Evolutionary conservation across 1,140 invertebrate species (phyloP).

Genomic region (Epicauta chinensis): DNA sequence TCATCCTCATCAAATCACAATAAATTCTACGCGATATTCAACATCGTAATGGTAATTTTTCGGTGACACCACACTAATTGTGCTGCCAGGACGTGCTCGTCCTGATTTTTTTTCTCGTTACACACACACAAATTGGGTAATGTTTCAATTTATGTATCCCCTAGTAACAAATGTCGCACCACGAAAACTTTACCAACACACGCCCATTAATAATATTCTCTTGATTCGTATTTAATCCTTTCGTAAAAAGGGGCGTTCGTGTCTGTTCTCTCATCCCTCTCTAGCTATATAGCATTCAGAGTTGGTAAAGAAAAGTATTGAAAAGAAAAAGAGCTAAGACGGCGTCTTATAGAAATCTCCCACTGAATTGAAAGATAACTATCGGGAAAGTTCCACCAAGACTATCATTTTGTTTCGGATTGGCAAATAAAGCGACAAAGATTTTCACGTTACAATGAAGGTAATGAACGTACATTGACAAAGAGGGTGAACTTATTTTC

Average conservation of each 20-base stretch:
- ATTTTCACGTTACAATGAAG: slow-evolving; percentile 30
- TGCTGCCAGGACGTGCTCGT: no score
- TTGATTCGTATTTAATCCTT: slow-evolving; percentile 19
- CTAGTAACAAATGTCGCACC: no score
- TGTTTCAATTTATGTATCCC: no score
- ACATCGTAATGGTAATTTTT: slow-evolving; percentile 28
- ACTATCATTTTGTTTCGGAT: slow-evolving; percentile 26
- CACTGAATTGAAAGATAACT: slow-evolving; percentile 23
- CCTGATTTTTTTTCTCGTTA: no score
- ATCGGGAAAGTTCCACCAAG: slow-evolving; percentile 21
- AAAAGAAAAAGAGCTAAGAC: no score
- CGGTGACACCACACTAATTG: slow-evolving; percentile 4
- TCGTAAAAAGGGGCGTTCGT: slow-evolving; percentile 1
- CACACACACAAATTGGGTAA: no score
- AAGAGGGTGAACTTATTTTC: no score
- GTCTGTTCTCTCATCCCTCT: no score
- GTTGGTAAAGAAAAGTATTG: background rate
- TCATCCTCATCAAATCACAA: no score
- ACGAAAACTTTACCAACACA: slow-evolving; percentile 3
- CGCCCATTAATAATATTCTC: slow-evolving; percentile 18
- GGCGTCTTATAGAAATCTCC: slow-evolving; percentile 6
- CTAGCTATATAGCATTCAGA: no score
- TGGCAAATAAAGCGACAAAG: slow-evolving; percentile 29
- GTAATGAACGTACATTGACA: slow-evolving; percentile 29
- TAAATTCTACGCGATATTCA: no score